These are phyloP conservation scores for Cervus canadensis DNA, from an alignment of 2,113 vertebrate species.

Conservation along the genomic window DNA sequence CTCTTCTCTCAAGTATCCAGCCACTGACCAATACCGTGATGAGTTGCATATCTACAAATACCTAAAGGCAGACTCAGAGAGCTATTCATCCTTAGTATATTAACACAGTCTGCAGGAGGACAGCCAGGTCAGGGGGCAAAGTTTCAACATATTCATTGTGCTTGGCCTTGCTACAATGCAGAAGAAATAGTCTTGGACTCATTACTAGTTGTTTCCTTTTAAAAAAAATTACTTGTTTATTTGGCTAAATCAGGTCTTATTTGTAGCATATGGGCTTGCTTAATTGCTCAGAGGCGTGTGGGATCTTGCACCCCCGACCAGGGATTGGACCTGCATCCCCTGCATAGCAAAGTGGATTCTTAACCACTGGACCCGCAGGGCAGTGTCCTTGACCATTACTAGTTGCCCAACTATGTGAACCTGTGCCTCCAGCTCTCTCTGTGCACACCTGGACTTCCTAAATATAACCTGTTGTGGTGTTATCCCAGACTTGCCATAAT, in stretches of 20 bases:
- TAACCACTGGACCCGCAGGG: background rate
- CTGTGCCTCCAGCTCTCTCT: background rate
- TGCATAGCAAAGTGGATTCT: background rate
- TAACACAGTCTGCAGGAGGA: background rate
- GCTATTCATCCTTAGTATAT: background rate
- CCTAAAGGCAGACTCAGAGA: background rate
- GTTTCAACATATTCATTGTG: background rate
- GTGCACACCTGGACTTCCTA: background rate
- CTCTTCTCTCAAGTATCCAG: background rate
- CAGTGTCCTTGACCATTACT: background rate
- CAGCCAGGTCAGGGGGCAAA: background rate
- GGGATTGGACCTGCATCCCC: background rate
- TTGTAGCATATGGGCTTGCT: background rate
- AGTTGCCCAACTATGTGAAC: background rate
- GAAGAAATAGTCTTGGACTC: background rate
- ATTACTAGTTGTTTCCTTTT: background rate
- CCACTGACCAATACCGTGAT: background rate
- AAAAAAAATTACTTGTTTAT: background rate
- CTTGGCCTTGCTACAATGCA: background rate
- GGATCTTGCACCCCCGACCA: background rate
- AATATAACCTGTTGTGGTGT: background rate
- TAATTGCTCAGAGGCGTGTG: background rate
- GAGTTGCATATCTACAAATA: background rate
- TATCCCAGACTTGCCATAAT: background rate
- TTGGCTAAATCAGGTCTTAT: background rate